phyloP scores from a whole-genome alignment of 2,888 invertebrate genomes.

The Sphaerophoria rueppellii region DNA sequence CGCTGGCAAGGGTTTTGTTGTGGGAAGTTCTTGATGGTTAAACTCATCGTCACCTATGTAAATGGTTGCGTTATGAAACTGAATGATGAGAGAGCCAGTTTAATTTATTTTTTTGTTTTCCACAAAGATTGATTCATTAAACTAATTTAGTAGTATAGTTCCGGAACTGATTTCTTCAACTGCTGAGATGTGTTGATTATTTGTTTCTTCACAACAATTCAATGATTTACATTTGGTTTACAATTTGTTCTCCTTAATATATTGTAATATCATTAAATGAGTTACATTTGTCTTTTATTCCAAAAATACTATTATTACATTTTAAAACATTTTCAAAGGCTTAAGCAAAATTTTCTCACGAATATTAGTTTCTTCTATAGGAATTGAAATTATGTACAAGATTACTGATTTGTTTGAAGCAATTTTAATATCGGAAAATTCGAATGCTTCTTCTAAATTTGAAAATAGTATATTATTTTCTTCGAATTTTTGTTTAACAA shows the following conservation, averaged over 20 bases:
- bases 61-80: conserved; percentile 20
- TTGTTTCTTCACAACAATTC: conserved; percentile 26
- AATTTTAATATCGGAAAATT: conserved; percentile 35
- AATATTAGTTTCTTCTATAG: conserved; percentile 20
- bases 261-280: conserved; percentile 26
- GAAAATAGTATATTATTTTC: conserved; percentile 19
- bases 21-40: neutral
- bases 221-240: conserved; percentile 15
- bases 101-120: conserved; percentile 14
- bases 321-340: conserved; percentile 15
- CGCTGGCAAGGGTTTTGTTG: conserved; percentile 30
- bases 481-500: conserved; percentile 19
- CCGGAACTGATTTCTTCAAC: conserved; percentile 27
- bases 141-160: conserved; percentile 13
- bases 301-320: conserved; percentile 26
- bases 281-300: conserved; percentile 3
- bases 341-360: conserved; percentile 17
- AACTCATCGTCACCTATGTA: neutral
- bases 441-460: conserved; percentile 22
- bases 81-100: conserved; percentile 26
- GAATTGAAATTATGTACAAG: conserved; percentile 36
- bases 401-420: conserved; percentile 13
- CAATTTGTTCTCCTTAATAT: conserved; percentile 22
- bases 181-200: conserved; percentile 28
- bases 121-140: neutral